Evolutionary conservation across 2,797 vertebrate species (phyloP), one percentile per base, ranked within the genome.

Genomic region (Sebastes iracundus): DNA sequence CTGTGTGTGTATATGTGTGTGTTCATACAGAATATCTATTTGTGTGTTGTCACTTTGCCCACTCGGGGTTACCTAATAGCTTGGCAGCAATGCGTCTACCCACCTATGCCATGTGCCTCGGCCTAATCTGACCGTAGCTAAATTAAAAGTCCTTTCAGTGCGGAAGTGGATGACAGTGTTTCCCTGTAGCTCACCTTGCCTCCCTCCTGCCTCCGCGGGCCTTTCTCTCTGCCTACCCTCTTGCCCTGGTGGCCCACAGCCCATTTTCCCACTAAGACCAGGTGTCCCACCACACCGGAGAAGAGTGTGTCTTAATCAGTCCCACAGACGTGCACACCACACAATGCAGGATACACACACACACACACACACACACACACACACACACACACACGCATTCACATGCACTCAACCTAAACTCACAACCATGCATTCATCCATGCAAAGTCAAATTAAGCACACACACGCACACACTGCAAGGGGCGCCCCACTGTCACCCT

Each of bases 121-220:
- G 77, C 87, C 88, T 90, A 86, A 91, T 91, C 87, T 90, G 80
- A 91, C 89, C 79, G 63, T 81, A 87, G 90, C 91, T 92, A 94
- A 96, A 95, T 95, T 93, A 94, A 94, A 94, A 92, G 87, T 93
- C 86, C 88, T 92, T 91, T 95, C 92, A 90, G 91, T 92, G 82
- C 93, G 92, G 94, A 95, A 94, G 92, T 92, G 77, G 83, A 91
- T 82, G 83, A 82, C 87, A 78, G 89, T 87, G 90, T 89, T 84
- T 88, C 86, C 72, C 87, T 75, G 83, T 88, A 79, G 81, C 81
- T 88, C 87, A 87, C 81, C 89, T 88, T 67, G 53, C 84, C 77
- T 85, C 82, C 85, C 84, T 79, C 80, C 65, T 75, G 81, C 79
- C 80, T 80, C 70, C 73, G 42, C 58, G 35, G 64, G 25, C 65